A percentile compares a stretch with the other conserved stretches of the same genome.
Conservation (phyloP, 2,797 vertebrate species). For the Manis pentadactyla region DNA sequence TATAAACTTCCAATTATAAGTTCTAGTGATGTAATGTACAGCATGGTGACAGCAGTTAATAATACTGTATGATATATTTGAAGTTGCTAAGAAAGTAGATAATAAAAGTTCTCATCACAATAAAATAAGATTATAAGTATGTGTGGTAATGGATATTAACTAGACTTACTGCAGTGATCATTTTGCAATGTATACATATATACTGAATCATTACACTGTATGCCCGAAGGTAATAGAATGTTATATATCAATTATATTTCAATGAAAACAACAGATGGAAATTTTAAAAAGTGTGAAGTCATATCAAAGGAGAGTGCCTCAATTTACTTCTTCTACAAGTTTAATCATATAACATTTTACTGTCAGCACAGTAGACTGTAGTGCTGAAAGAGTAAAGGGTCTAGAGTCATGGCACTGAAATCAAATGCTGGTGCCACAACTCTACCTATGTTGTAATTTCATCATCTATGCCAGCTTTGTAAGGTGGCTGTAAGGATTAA, state of each 20-base stretch:
- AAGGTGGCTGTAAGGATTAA: neutral
- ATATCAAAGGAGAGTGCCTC: constrained; percentile 23
- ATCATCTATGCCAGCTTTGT: neutral
- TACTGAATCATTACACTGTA: neutral
- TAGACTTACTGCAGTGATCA: neutral
- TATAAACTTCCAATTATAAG: neutral
- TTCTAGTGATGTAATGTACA: neutral
- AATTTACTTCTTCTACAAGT: constrained; percentile 38
- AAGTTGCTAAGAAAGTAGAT: neutral
- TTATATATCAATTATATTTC: neutral
- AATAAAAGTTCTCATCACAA: neutral
- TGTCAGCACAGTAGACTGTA: neutral
- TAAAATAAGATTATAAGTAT: neutral
- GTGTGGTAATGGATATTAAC: neutral
- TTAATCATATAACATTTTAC: neutral
- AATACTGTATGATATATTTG: neutral
- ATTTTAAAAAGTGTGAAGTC: neutral
- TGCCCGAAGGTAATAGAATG: neutral
- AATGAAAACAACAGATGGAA: neutral
- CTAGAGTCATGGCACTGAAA: neutral
- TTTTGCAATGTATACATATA: neutral
- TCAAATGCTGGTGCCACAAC: neutral
- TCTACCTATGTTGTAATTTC: neutral
- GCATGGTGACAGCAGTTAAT: neutral
- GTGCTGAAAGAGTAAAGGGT: neutral